Conservation (phyloP, 23 tunicate species). For the Ciona savignyi region DNA sequence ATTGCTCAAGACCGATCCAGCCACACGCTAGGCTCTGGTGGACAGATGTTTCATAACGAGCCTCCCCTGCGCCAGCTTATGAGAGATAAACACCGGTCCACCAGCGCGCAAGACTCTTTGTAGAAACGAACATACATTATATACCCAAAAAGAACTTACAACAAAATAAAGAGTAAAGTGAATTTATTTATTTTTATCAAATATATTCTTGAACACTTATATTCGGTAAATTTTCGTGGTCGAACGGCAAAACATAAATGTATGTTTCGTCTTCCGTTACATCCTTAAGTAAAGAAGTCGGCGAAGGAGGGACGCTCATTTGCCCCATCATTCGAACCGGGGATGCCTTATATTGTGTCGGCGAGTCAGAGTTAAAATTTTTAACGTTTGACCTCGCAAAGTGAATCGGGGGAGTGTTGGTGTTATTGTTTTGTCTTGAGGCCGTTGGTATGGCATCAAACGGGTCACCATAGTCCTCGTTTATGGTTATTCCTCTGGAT, state of each 20-base stretch:
- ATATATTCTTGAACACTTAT: not conserved
- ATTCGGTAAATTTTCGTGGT: not conserved
- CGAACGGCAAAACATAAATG: not conserved
- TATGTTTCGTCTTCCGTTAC: not conserved
- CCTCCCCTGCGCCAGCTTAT: no score
- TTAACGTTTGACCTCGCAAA: not conserved
- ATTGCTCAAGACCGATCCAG: no score
- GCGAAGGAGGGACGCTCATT: not conserved
- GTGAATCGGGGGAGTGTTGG: not conserved
- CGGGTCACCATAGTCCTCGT: not conserved
- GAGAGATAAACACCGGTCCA: no score
- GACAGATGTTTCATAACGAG: no score
- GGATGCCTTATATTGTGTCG: not conserved
- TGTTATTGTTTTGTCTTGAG: not conserved
- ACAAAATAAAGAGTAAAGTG: no score
- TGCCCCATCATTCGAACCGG: not conserved
- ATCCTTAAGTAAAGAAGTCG: not conserved
- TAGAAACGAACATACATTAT: no score
- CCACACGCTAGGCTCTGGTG: no score
- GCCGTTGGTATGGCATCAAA: not conserved
- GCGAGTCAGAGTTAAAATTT: not conserved
- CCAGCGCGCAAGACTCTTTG: no score
- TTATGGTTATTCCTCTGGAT: not conserved
- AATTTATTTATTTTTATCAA: no score
- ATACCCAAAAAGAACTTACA: no score